Evolutionary conservation across 2,797 vertebrate genomes (phyloP).

Genomic region (Lithobates sylvaticus): DNA sequence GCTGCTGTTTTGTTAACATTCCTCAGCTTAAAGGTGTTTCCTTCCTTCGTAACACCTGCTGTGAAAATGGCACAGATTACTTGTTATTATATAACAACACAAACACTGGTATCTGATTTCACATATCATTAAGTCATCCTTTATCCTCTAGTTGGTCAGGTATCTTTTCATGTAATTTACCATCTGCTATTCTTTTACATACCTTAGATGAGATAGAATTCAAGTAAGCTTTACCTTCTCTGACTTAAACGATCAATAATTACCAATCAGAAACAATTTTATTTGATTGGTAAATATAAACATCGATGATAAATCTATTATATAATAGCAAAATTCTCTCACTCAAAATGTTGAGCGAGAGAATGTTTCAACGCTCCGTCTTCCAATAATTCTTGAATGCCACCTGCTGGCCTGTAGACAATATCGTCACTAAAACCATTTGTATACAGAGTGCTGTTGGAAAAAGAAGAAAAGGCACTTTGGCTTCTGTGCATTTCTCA

Average conservation of each 20-base stretch:
- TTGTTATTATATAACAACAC: constrained; percentile 41
- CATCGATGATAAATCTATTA: too few relatives aligned
- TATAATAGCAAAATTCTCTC: too few relatives aligned
- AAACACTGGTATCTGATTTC: constrained; percentile 33
- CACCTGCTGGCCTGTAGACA: constrained; percentile 69
- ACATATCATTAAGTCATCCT: constrained; percentile 19
- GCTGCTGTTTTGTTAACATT: constrained; percentile 36
- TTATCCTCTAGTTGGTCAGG: constrained; percentile 3
- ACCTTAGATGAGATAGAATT: neutral
- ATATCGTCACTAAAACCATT: constrained; percentile 61
- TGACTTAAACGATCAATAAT: neutral
- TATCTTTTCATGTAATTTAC: neutral
- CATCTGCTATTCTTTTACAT: constrained; percentile 13
- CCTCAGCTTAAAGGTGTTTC: constrained; percentile 36
- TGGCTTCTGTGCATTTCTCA: neutral
- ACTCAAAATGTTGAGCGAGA: neutral
- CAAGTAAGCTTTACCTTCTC: neutral
- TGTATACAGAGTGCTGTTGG: neutral
- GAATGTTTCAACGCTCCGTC: constrained; percentile 6
- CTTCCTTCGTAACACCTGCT: constrained; percentile 41
- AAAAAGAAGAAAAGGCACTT: neutral
- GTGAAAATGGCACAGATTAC: constrained; percentile 36
- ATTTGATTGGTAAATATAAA: neutral
- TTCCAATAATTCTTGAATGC: constrained; percentile 70
- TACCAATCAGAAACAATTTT: neutral